phyloP scores from a whole-genome alignment of 2,113 vertebrate genomes.

The Sardina pilchardus region DNA sequence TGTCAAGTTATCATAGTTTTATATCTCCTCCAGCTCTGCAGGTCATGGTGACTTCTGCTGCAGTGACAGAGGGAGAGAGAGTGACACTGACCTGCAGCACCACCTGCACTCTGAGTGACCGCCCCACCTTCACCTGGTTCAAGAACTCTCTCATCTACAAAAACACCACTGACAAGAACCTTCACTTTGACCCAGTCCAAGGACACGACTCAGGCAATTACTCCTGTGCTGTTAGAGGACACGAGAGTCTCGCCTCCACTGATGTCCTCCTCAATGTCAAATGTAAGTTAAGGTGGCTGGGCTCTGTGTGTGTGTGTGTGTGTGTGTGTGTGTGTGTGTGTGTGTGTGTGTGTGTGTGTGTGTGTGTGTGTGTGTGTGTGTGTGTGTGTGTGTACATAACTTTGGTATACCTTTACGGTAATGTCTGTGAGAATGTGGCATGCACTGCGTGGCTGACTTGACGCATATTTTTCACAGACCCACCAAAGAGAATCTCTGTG shows the following conservation, averaged over 20 bases:
- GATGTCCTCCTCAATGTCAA: slow-evolving; percentile 22
- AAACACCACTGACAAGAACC: background rate
- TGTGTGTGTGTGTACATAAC: too few species aligned
- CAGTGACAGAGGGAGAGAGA: background rate
- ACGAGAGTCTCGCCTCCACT: background rate
- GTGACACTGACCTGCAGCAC: background rate
- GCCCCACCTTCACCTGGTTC: slow-evolving; percentile 31
- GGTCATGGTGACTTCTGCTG: background rate
- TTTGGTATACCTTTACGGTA: too few species aligned
- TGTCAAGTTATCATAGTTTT: background rate
- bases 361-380: too few species aligned
- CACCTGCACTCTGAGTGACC: background rate
- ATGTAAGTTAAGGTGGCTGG: background rate
- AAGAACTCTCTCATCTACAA: slow-evolving; percentile 12
- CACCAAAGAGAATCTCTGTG: slow-evolving; percentile 16
- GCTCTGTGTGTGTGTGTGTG: too few species aligned
- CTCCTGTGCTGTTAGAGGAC: slow-evolving; percentile 37
- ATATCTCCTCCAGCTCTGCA: slow-evolving; percentile 4
- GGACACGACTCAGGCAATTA: slow-evolving; percentile 13
- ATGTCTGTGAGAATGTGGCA: too few species aligned
- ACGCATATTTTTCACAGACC: slow-evolving; percentile 1
- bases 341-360: too few species aligned
- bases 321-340: too few species aligned
- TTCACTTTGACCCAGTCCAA: background rate
- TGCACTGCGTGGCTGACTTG: too few species aligned